Evolutionary conservation across 1,140 invertebrate species (phyloP).

Genomic region (Apis mellifera): DNA sequence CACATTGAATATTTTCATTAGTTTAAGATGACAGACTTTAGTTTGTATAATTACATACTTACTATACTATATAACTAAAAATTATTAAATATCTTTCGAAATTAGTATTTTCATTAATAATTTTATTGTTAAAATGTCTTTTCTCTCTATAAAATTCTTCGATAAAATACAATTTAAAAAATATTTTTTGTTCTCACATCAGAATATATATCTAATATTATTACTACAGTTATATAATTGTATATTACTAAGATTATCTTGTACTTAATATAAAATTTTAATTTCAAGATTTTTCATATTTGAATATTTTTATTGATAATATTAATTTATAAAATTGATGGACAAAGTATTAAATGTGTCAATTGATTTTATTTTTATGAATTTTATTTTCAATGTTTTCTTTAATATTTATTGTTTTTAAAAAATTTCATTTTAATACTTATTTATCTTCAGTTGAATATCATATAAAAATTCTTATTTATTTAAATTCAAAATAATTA

Average conservation of each 20-base stretch:
- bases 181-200: background rate
- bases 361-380: background rate
- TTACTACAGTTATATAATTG: background rate
- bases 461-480: background rate
- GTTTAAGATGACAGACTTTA: background rate
- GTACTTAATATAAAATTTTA: background rate
- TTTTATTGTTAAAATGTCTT: background rate
- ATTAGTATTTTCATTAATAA: too few relatives aligned
- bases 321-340: background rate
- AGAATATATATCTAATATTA: background rate
- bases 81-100: background rate
- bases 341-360: background rate
- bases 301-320: background rate
- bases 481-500: background rate
- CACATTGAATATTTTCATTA: background rate
- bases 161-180: background rate
- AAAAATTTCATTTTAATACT: background rate
- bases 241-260: background rate
- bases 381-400: background rate
- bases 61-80: background rate
- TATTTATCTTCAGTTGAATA: too few relatives aligned
- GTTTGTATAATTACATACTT: background rate
- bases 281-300: background rate
- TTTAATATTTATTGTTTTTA: background rate
- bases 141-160: constrained; percentile 5